Percentiles rank a stretch among this genome's conserved stretches.
Conservation (phyloP, 2,888 invertebrate species). For the Ganaspis brasiliensis region DNA sequence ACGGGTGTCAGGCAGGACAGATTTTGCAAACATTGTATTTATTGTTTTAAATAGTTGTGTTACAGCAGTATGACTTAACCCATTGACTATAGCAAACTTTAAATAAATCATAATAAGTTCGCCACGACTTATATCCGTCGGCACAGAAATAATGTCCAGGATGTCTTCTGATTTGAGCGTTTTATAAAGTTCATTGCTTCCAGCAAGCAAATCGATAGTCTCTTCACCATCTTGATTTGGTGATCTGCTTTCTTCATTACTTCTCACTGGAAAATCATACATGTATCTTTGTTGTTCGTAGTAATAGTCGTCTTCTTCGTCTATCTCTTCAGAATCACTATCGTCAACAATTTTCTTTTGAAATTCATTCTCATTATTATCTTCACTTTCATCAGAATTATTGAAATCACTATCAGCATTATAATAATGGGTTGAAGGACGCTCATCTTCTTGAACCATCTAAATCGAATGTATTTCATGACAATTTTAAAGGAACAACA, state of each 20-base stretch:
- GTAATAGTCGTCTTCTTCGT: background rate
- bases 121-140: background rate
- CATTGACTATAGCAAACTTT: background rate
- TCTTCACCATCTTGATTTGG: background rate
- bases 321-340: background rate
- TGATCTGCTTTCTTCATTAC: background rate
- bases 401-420: no score
- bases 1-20: background rate
- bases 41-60: background rate
- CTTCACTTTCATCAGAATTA: no score
- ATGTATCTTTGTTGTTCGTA: background rate
- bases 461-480: no score
- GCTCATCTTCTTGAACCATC: no score
- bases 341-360: background rate
- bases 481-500: no score
- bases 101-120: constrained; percentile 13
- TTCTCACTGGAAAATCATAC: background rate
- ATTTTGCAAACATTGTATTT: constrained; percentile 1
- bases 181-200: background rate
- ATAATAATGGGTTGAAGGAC: no score
- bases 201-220: background rate
- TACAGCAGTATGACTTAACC: background rate
- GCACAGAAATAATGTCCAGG: background rate
- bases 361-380: no score
- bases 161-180: background rate